Conservation (phyloP, 2,888 invertebrate species). For the Synergus gifuensis region DNA sequence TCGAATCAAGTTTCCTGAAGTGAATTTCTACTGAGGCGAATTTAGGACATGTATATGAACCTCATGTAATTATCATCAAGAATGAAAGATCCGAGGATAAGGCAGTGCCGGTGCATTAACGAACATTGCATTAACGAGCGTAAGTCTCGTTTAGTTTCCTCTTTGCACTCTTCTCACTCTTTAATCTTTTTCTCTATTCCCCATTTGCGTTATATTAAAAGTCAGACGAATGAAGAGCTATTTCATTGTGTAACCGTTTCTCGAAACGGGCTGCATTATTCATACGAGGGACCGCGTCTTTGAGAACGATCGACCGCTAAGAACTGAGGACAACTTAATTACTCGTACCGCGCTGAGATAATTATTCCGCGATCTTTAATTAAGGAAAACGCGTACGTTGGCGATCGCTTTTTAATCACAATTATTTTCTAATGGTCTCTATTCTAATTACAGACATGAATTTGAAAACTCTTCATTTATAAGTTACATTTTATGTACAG, state of each 20-base stretch:
- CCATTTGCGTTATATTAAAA: slow-evolving; percentile 25
- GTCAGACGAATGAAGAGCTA: slow-evolving; percentile 29
- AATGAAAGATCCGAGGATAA: slow-evolving; percentile 38
- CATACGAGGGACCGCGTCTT: slow-evolving; percentile 23
- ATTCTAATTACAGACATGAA: not conserved
- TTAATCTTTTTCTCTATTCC: not conserved
- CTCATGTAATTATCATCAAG: slow-evolving; percentile 30
- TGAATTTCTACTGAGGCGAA: slow-evolving; percentile 9
- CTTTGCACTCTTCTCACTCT: slow-evolving; percentile 17
- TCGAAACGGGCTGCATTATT: slow-evolving; percentile 36
- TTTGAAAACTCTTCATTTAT: not conserved
- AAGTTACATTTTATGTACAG: not conserved
- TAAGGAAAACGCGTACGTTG: slow-evolving; percentile 2
- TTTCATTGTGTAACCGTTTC: slow-evolving; percentile 37
- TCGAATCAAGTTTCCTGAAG: not conserved
- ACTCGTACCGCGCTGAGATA: slow-evolving; percentile 5
- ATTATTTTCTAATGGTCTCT: slow-evolving; percentile 23
- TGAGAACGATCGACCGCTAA: slow-evolving; percentile 33
- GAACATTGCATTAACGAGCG: slow-evolving; percentile 32
- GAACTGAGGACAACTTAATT: slow-evolving; percentile 26
- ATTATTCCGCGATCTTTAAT: slow-evolving; percentile 37
- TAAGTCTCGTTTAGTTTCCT: slow-evolving; percentile 17
- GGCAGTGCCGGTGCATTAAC: slow-evolving; percentile 26
- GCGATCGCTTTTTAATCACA: not conserved
- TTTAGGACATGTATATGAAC: slow-evolving; percentile 34